Evolutionary conservation across 2,113 vertebrate genomes (phyloP).

Genomic region (Odontesthes bonariensis): DNA sequence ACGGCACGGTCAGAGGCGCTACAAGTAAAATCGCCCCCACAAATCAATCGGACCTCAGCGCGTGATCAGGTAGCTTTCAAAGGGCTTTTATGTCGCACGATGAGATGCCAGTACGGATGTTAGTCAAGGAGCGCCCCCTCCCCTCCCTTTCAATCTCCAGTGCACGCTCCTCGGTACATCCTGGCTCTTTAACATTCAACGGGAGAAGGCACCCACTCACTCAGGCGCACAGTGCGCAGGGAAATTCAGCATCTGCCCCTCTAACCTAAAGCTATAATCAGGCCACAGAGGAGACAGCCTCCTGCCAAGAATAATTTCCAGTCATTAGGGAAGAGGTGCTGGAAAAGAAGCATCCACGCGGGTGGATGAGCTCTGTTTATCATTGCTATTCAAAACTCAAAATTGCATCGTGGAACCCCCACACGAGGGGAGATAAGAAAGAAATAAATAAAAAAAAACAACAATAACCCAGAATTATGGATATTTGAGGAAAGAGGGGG

Average conservation of each 20-base stretch:
- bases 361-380: constrained; percentile 19
- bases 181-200: constrained; percentile 74
- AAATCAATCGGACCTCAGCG: constrained; percentile 34
- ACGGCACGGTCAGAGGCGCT: constrained; percentile 1
- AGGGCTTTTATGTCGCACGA: constrained; percentile 61
- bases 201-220: constrained; percentile 62
- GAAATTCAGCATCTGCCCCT: constrained; percentile 22
- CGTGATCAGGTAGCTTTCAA: constrained; percentile 63
- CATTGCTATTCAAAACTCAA: constrained; percentile 28
- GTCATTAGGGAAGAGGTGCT: background rate
- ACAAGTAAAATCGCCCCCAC: constrained; percentile 4
- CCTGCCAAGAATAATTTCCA: constrained; percentile 23
- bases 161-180: constrained; percentile 53
- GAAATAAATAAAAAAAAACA: background rate
- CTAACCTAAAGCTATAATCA: constrained; percentile 13
- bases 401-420: constrained; percentile 12
- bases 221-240: constrained; percentile 53
- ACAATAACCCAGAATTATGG: background rate
- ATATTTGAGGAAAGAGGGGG: background rate
- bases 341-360: constrained; percentile 1
- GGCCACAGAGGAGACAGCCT: constrained; percentile 21
- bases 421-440: background rate
- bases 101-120: constrained; percentile 63
- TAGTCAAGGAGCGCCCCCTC: constrained; percentile 15
- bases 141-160: background rate